Evolutionary conservation across 2,888 invertebrate genomes (phyloP).

Genomic region (Scaptomyza tumidula): DNA sequence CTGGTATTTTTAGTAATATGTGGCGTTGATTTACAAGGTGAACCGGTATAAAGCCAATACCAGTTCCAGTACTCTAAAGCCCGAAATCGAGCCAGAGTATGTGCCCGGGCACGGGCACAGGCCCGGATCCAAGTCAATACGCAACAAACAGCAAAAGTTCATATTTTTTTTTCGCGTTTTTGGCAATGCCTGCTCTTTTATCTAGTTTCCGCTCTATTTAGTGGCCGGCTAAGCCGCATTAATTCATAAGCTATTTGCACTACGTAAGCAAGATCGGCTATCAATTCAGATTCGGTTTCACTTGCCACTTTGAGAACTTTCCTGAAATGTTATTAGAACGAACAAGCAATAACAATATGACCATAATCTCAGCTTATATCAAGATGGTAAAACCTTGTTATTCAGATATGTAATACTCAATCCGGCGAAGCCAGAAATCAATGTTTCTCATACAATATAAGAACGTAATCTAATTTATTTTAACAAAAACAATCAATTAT

Average conservation of each 20-base stretch:
- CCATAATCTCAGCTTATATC: not conserved
- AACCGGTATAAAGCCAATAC: constrained; percentile 73
- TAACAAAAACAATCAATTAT: too few relatives aligned
- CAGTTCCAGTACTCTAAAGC: constrained; percentile 57
- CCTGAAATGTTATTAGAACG: constrained; percentile 25
- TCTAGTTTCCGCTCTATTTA: constrained; percentile 30
- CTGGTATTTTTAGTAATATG: constrained; percentile 73
- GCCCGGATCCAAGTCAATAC: constrained; percentile 10
- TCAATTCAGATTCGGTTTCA: not conserved
- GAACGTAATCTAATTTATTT: too few relatives aligned
- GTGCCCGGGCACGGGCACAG: constrained; percentile 10
- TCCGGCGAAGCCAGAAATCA: too few relatives aligned
- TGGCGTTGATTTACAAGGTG: constrained; percentile 76
- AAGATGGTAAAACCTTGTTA: too few relatives aligned
- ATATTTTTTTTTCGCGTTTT: constrained; percentile 16
- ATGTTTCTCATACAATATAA: too few relatives aligned
- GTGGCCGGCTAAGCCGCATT: constrained; percentile 19
- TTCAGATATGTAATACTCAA: too few relatives aligned
- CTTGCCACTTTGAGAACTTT: constrained; percentile 33
- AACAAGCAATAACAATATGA: constrained; percentile 20
- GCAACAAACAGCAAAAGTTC: constrained; percentile 9
- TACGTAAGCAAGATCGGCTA: constrained; percentile 5
- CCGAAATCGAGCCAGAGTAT: constrained; percentile 1
- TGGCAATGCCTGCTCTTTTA: constrained; percentile 25
- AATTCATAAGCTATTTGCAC: constrained; percentile 36